Percentiles rank a stretch among this genome's conserved stretches.
These are phyloP conservation scores for Diorhabda carinulata DNA, from an alignment of 1,140 invertebrate genomes.

Conservation along the genomic window DNA sequence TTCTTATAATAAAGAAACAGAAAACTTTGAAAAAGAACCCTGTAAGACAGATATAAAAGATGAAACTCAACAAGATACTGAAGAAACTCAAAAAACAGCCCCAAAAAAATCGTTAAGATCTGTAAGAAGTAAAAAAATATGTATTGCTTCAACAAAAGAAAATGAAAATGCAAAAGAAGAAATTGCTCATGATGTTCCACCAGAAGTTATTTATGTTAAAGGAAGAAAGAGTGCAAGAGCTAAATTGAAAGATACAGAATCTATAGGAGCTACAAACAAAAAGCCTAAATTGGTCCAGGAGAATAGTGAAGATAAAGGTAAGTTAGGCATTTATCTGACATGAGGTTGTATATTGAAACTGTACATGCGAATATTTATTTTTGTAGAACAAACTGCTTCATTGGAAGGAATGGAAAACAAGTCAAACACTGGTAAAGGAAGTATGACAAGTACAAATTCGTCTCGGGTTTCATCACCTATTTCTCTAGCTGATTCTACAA, in stretches of 20 bases:
- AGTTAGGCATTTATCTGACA: neutral
- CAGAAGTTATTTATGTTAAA: slow-evolving; percentile 17
- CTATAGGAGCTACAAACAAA: slow-evolving; percentile 18
- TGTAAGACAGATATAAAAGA: neutral
- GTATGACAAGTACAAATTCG: slow-evolving; percentile 5
- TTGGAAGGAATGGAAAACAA: no score
- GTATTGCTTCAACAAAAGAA: neutral
- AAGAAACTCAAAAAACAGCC: slow-evolving; percentile 9
- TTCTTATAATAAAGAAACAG: neutral
- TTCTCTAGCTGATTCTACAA: slow-evolving; percentile 9
- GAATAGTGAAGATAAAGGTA: slow-evolving; percentile 27
- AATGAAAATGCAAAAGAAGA: neutral
- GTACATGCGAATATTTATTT: no score
- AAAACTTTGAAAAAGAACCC: neutral
- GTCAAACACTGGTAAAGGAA: neutral
- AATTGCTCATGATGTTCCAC: neutral
- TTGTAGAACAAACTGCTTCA: no score
- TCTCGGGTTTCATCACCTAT: slow-evolving; percentile 6
- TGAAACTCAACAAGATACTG: neutral
- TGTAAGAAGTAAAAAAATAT: slow-evolving; percentile 11
- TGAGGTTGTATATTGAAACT: no score
- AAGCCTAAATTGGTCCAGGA: slow-evolving; percentile 38
- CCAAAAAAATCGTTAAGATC: slow-evolving; percentile 17
- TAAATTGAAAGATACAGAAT: neutral
- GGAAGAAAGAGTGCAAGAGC: slow-evolving; percentile 8